A percentile compares a stretch with the other conserved stretches of the same genome.
Evolutionary conservation across 2,113 vertebrate species (phyloP).

Genomic region (Leptodactylus fuscus): DNA sequence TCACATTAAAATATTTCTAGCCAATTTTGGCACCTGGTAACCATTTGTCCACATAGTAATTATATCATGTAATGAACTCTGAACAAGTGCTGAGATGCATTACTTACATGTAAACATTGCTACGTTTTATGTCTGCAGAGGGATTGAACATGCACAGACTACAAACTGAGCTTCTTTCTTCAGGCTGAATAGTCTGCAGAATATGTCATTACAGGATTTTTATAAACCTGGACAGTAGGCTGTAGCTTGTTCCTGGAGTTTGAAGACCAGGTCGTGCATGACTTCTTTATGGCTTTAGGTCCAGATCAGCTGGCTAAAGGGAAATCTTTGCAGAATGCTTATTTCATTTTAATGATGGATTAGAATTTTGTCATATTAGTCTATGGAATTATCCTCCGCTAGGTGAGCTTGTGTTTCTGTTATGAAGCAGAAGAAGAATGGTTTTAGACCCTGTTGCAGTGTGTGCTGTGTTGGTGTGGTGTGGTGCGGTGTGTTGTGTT

Average conservation of each 20-base stretch:
- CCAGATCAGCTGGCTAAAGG: not conserved
- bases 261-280: not conserved
- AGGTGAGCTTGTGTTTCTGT: not conserved
- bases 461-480: conserved; percentile 25
- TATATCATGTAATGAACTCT: not conserved
- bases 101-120: too few species aligned
- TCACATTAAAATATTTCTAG: not conserved
- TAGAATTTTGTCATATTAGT: too few species aligned
- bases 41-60: not conserved
- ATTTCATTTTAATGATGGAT: too few species aligned
- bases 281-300: not conserved
- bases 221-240: not conserved
- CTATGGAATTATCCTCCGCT: not conserved
- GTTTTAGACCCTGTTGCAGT: not conserved
- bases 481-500: not conserved
- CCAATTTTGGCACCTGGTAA: not conserved
- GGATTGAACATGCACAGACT: not conserved
- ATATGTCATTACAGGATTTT: not conserved
- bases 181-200: not conserved
- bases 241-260: not conserved
- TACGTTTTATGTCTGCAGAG: too few species aligned
- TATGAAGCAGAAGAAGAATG: not conserved
- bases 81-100: not conserved
- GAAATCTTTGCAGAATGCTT: too few species aligned
- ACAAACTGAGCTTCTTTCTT: not conserved